Conservation (phyloP, 1,140 invertebrate genomes). For the Caenorhabditis inopinata region DNA sequence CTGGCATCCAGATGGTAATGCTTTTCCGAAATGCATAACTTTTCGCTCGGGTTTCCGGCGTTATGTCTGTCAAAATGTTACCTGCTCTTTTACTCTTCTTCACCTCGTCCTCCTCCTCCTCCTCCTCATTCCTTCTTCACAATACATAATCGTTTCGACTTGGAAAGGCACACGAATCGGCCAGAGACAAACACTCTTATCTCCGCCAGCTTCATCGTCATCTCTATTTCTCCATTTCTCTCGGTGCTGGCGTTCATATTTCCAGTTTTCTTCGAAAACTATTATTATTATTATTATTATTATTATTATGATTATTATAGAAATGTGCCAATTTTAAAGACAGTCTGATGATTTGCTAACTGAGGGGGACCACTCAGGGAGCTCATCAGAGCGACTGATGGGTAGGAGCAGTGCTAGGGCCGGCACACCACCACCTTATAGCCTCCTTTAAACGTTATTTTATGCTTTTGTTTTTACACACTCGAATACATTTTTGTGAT, state of each 20-base stretch:
- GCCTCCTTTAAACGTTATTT: neutral
- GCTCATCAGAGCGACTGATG: too few species aligned
- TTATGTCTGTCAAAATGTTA: neutral
- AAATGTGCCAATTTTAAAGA: too few species aligned
- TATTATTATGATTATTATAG: neutral
- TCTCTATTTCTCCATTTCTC: neutral
- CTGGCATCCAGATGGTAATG: neutral
- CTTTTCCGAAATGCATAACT: constrained; percentile 22
- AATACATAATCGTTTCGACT: neutral
- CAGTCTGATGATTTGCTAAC: too few species aligned
- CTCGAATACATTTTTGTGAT: neutral
- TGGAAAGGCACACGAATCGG: neutral
- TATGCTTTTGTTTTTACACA: constrained; percentile 19
- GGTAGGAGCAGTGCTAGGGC: too few species aligned
- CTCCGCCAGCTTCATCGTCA: constrained; percentile 24
- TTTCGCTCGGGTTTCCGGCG: neutral
- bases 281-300: neutral
- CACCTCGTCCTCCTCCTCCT: neutral
- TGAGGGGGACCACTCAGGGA: too few species aligned
- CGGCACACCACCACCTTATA: neutral
- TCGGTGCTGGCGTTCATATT: neutral
- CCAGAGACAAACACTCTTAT: constrained; percentile 15
- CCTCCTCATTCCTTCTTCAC: too few species aligned
- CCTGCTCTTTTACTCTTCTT: neutral
- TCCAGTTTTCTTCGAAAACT: neutral